A percentile compares a stretch with the other conserved stretches of the same genome.
These are phyloP conservation scores for Sebastes diploproa DNA, from an alignment of 2,797 vertebrate species.

Conservation along the genomic window DNA sequence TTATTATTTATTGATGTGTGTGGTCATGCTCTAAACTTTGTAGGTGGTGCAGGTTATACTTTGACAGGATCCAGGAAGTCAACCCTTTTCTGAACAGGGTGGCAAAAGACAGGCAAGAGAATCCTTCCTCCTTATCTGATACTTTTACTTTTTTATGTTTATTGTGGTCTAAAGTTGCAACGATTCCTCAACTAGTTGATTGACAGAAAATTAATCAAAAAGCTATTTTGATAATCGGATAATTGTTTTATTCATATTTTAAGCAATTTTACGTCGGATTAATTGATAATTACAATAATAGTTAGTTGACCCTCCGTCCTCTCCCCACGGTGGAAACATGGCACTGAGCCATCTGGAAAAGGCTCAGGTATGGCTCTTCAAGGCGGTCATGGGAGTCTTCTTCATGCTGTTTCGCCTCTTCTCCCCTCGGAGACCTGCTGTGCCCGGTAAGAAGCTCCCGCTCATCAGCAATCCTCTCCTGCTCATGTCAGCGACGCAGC, in stretches of 20 bases:
- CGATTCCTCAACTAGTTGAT: too few species aligned
- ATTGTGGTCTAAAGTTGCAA: too few species aligned
- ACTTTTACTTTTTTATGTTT: too few species aligned
- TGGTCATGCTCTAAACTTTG: too few species aligned
- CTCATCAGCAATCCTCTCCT: conserved; percentile 72
- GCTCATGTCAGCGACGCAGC: conserved; percentile 68
- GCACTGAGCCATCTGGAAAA: conserved; percentile 39
- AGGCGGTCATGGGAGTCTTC: conserved; percentile 19
- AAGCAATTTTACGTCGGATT: too few species aligned
- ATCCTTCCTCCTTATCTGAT: background rate
- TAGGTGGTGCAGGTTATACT: conserved; percentile 86
- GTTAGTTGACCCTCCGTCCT: background rate
- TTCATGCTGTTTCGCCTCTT: conserved; percentile 55
- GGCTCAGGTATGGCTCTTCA: conserved; percentile 50
- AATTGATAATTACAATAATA: too few species aligned
- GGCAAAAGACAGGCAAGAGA: conserved; percentile 86
- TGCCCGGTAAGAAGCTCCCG: conserved; percentile 52
- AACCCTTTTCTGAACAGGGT: conserved; percentile 90
- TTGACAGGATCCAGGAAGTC: conserved; percentile 87
- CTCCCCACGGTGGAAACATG: conserved; percentile 49
- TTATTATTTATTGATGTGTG: too few species aligned
- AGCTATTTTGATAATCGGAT: too few species aligned
- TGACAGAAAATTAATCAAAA: too few species aligned
- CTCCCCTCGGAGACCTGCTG: conserved; percentile 5
- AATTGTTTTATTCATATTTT: too few species aligned